A percentile compares a stretch with the other conserved stretches of the same genome.
Conservation (phyloP, 2,888 invertebrate species). For the Tortricodes alternella region DNA sequence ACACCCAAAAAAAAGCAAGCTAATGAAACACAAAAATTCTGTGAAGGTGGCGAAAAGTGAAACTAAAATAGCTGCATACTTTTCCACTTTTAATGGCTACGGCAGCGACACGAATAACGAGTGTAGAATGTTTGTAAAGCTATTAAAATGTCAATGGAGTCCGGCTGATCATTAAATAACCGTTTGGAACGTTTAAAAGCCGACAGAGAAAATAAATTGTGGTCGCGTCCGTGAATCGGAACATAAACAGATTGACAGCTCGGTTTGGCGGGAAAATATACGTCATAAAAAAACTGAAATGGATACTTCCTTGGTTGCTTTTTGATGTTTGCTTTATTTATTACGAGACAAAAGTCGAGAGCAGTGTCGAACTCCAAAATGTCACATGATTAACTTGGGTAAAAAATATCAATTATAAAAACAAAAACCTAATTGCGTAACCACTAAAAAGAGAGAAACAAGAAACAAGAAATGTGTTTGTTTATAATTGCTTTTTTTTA, state of each 20-base stretch:
- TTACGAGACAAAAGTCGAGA: too few species aligned
- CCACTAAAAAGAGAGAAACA: too few species aligned
- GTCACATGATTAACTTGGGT: not conserved
- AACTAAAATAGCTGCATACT: not conserved
- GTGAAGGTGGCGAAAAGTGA: not conserved
- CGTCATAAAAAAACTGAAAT: constrained; percentile 10
- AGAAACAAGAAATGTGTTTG: too few species aligned
- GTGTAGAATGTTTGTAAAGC: not conserved
- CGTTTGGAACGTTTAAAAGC: constrained; percentile 6
- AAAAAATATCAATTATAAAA: too few species aligned
- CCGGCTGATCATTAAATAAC: constrained; percentile 4
- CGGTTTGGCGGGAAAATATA: constrained; percentile 8
- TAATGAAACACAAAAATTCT: not conserved
- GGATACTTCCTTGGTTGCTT: constrained; percentile 1
- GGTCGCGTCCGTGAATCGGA: not conserved
- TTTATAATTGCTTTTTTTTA: too few species aligned
- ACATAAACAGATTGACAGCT: constrained; percentile 14
- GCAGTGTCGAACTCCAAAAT: not conserved
- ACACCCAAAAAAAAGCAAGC: constrained; percentile 3
- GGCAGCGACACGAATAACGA: not conserved
- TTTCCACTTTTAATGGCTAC: not conserved
- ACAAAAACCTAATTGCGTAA: too few species aligned
- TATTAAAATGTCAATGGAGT: constrained; percentile 12
- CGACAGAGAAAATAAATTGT: constrained; percentile 9
- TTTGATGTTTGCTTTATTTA: too few species aligned